A percentile compares a stretch with the other conserved stretches of the same genome.
phyloP scores from a whole-genome alignment of 2,888 invertebrate genomes.

The Anthoptus insignis region DNA sequence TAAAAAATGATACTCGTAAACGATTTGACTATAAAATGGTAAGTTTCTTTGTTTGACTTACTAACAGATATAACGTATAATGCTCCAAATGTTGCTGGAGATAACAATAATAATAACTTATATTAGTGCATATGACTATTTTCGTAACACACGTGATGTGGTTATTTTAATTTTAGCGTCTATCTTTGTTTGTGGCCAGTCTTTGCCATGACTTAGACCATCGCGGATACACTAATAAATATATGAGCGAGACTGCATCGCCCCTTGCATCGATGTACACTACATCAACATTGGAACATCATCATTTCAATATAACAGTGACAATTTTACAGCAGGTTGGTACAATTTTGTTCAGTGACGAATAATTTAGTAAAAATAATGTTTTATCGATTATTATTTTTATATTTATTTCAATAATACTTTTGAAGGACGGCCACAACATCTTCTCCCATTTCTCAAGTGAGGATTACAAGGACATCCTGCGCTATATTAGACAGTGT shows the following conservation, averaged over 20 bases:
- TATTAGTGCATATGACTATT: neutral
- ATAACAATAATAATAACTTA: neutral
- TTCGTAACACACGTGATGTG: neutral
- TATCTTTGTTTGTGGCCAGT: slow-evolving; percentile 93
- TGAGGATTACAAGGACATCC: slow-evolving; percentile 92
- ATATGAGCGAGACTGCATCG: slow-evolving; percentile 94
- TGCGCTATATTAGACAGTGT: slow-evolving; percentile 92
- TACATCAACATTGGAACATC: slow-evolving; percentile 95
- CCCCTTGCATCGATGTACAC: slow-evolving; percentile 95
- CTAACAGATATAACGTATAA: too few relatives aligned
- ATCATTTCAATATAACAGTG: slow-evolving; percentile 96
- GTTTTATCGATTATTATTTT: too few relatives aligned
- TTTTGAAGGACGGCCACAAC: slow-evolving; percentile 92
- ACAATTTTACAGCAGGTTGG: slow-evolving; percentile 92
- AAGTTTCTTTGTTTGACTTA: slow-evolving; percentile 36
- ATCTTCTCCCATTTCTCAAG: slow-evolving; percentile 92
- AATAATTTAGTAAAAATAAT: neutral
- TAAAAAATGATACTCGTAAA: slow-evolving; percentile 80
- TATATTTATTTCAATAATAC: neutral
- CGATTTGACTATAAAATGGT: slow-evolving; percentile 68
- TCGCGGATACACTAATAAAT: slow-evolving; percentile 95
- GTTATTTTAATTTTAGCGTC: slow-evolving; percentile 81
- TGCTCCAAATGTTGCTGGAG: neutral
- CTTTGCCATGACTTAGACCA: slow-evolving; percentile 96
- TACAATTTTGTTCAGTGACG: neutral